Evolutionary conservation across 2,797 vertebrate species (phyloP).

Genomic region (Eulemur mongoz): DNA sequence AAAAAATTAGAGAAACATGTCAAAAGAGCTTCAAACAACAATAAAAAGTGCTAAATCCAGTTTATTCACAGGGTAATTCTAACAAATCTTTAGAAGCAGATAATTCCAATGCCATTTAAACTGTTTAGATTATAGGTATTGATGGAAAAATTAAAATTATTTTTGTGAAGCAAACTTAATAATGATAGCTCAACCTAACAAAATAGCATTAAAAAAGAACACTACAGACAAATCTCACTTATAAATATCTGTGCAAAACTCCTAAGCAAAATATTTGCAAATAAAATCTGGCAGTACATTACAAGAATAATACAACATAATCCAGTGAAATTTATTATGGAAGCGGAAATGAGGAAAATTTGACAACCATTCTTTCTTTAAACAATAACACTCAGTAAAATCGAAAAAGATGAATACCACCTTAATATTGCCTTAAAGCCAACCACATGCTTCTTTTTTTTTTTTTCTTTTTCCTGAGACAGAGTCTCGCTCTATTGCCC

Average conservation of each 20-base stretch:
- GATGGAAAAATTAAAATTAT: neutral
- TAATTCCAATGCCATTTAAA: neutral
- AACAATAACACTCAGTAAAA: neutral
- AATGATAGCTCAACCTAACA: neutral
- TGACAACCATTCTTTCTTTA: neutral
- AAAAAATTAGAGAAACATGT: neutral
- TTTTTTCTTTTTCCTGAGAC: no score
- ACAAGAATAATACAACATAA: neutral
- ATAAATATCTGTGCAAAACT: neutral
- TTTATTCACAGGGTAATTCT: neutral
- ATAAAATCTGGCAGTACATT: neutral
- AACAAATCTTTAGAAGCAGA: neutral
- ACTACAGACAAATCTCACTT: neutral
- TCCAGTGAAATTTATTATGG: neutral
- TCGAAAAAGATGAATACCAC: neutral
- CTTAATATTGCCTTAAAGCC: neutral
- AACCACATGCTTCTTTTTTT: neutral
- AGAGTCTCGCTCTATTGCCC: no score
- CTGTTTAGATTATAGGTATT: neutral
- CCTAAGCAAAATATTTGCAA: neutral
- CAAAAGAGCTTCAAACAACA: neutral
- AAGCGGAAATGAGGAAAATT: neutral
- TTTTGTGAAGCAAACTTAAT: constrained; percentile 5
- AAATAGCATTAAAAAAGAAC: neutral
- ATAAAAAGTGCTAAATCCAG: neutral